phyloP scores from a whole-genome alignment of 2,113 vertebrate genomes.

The Menura novaehollandiae region DNA sequence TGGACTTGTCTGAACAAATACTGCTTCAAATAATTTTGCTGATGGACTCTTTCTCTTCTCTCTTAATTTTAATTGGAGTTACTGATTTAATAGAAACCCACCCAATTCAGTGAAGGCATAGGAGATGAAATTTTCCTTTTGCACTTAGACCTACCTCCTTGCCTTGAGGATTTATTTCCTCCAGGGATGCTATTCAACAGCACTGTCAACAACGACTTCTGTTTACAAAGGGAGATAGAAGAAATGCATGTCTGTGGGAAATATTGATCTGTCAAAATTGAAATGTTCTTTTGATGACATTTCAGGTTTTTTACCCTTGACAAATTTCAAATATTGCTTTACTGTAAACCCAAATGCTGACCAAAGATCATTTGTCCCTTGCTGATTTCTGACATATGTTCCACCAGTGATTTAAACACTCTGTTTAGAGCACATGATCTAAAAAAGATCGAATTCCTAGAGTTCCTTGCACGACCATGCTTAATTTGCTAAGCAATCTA shows the following conservation, averaged over 20 bases:
- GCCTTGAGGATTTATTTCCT: neutral
- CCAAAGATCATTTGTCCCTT: neutral
- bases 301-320: neutral
- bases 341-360: neutral
- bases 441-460: neutral
- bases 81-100: neutral
- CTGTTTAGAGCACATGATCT: neutral
- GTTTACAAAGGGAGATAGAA: conserved; percentile 39
- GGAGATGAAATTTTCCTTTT: neutral
- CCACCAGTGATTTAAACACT: neutral
- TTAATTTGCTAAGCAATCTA: neutral
- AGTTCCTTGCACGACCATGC: neutral
- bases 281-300: conserved; percentile 6
- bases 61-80: neutral
- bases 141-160: neutral
- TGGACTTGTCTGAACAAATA: neutral
- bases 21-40: neutral
- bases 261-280: neutral
- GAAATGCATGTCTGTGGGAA: neutral
- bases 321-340: conserved; percentile 3
- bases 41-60: neutral
- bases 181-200: neutral
- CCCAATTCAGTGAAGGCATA: neutral
- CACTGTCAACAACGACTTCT: neutral
- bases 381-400: neutral